Conservation (phyloP, 2,113 vertebrate genomes). For the Pelvicachromis taeniatus region DNA sequence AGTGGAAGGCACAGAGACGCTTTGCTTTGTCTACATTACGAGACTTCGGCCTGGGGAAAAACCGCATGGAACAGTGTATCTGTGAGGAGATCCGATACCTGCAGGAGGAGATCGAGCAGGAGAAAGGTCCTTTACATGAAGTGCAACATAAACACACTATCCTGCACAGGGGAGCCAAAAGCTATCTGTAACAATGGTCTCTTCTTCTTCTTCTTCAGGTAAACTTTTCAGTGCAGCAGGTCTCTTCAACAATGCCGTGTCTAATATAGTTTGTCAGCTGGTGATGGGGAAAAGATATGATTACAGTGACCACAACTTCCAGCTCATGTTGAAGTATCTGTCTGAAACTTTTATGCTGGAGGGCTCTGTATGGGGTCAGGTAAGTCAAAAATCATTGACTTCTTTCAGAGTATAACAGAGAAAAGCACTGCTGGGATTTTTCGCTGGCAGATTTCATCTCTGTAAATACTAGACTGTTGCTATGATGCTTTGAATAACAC, state of each 20-base stretch:
- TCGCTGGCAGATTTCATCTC: no score
- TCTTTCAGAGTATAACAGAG: no score
- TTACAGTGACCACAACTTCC: constrained; percentile 74
- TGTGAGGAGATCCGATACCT: constrained; percentile 73
- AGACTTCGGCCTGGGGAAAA: constrained; percentile 79
- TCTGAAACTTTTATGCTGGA: constrained; percentile 51
- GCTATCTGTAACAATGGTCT: not conserved
- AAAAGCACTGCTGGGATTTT: no score
- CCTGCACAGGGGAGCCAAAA: no score
- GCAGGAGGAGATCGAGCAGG: constrained; percentile 58
- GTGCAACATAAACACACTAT: not conserved
- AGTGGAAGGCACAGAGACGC: constrained; percentile 75
- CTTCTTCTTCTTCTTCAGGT: constrained; percentile 50
- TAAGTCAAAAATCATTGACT: constrained; percentile 25
- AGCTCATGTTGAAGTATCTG: constrained; percentile 68
- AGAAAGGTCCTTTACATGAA: constrained; percentile 65
- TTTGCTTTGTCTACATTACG: constrained; percentile 73
- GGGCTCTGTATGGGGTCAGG: constrained; percentile 51
- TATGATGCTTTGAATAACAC: no score
- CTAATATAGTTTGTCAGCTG: constrained; percentile 81
- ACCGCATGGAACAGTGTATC: constrained; percentile 72
- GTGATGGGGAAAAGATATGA: constrained; percentile 80
- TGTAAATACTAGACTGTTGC: no score
- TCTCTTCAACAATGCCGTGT: constrained; percentile 78
- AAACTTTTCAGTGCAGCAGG: constrained; percentile 73